Evolutionary conservation across 1,140 invertebrate genomes (phyloP).

Genomic region (Cyphomyrmex costatus): DNA sequence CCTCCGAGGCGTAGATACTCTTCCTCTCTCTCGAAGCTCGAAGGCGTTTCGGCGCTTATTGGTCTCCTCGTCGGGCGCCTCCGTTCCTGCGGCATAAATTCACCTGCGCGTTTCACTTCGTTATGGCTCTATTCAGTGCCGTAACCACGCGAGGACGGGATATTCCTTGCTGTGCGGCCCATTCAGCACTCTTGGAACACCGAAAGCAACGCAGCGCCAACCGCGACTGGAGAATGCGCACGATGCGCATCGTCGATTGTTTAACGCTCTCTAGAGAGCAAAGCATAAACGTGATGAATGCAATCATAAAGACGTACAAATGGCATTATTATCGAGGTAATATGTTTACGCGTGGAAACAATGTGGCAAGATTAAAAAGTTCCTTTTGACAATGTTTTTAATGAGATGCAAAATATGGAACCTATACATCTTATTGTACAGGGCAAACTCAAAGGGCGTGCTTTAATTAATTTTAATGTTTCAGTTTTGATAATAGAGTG

Average conservation of each 20-base stretch:
- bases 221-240: conserved; percentile 64
- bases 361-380: background rate
- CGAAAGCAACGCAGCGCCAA: conserved; percentile 38
- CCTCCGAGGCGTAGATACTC: background rate
- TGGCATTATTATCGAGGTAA: conserved; percentile 4
- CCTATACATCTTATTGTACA: background rate
- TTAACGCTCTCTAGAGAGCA: conserved; percentile 47
- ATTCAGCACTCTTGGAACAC: conserved; percentile 68
- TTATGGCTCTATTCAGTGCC: conserved; percentile 83
- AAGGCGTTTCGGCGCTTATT: conserved; percentile 53
- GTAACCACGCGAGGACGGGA: conserved; percentile 78
- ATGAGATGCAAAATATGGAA: background rate
- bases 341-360: background rate
- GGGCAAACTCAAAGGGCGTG: background rate
- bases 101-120: conserved; percentile 82
- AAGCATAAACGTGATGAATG: background rate
- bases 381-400: background rate
- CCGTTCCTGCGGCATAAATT: conserved; percentile 83
- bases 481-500: background rate
- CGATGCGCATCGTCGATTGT: conserved; percentile 59
- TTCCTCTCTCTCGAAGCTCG: conserved; percentile 34
- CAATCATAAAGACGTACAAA: conserved; percentile 3
- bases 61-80: conserved; percentile 69
- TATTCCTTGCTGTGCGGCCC: conserved; percentile 77
- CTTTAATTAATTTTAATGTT: background rate